Percentiles rank a stretch among this genome's conserved stretches.
Conservation (phyloP, 1,140 invertebrate genomes). For the Pseudomyrmex pallidus region DNA sequence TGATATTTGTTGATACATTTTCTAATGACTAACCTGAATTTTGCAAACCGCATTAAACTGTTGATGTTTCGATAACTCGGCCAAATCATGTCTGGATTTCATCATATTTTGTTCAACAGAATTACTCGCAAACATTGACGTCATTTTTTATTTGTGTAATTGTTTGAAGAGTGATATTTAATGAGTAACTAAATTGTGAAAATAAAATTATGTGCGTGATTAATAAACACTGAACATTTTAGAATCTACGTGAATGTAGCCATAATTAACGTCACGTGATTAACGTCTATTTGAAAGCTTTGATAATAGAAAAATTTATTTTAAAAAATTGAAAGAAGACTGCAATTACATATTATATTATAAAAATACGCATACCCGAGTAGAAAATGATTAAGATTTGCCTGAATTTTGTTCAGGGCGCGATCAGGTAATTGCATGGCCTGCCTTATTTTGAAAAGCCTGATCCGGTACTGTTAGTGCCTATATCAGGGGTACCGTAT, state of each 20-base stretch:
- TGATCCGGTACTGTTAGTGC: too few relatives aligned
- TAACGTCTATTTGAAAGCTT: too few relatives aligned
- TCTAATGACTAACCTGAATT: slow-evolving; percentile 73
- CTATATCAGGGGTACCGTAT: too few relatives aligned
- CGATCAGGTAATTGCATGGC: too few relatives aligned
- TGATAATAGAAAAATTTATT: too few relatives aligned
- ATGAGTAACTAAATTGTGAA: not conserved
- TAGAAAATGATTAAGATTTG: too few relatives aligned
- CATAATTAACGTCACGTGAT: not conserved
- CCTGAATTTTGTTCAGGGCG: too few relatives aligned
- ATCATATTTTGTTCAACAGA: slow-evolving; percentile 57
- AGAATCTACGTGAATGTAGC: not conserved
- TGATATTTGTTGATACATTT: not conserved
- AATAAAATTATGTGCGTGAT: not conserved
- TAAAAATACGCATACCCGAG: too few relatives aligned
- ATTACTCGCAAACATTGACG: slow-evolving; percentile 62
- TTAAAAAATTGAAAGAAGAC: too few relatives aligned
- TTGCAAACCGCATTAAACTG: slow-evolving; percentile 73
- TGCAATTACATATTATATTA: too few relatives aligned
- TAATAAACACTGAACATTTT: not conserved
- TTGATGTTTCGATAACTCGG: slow-evolving; percentile 56
- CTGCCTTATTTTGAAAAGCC: too few relatives aligned
- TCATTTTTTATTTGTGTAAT: slow-evolving; percentile 54
- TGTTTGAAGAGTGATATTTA: not conserved
- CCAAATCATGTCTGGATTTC: slow-evolving; percentile 51